Evolutionary conservation across 2,888 invertebrate genomes (phyloP).

Genomic region (Acanthosepion pharaonis): DNA sequence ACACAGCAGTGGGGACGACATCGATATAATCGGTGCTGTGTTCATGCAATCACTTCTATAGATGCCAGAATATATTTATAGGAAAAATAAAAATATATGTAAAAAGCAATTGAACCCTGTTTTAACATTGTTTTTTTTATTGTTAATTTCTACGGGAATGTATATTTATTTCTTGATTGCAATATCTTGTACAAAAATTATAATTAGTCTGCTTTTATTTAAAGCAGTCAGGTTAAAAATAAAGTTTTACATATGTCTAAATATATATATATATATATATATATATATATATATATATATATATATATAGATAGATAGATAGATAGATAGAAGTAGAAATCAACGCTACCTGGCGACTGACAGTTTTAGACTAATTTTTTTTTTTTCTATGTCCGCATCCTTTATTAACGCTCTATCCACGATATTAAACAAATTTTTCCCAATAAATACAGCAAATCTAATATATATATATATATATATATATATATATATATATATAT

Average conservation of each 20-base stretch:
- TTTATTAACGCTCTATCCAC: too few relatives aligned
- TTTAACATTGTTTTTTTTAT: not conserved
- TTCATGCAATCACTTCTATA: constrained; percentile 33
- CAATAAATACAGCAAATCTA: too few relatives aligned
- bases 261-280: constrained; percentile 24
- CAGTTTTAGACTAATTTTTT: too few relatives aligned
- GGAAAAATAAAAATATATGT: constrained; percentile 33
- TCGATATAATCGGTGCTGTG: not conserved
- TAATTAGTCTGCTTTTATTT: too few relatives aligned
- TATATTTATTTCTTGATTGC: too few relatives aligned
- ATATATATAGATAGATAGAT: not conserved
- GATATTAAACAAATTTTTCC: too few relatives aligned
- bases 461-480: too few relatives aligned
- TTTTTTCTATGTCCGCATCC: too few relatives aligned
- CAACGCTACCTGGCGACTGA: too few relatives aligned
- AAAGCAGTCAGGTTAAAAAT: too few relatives aligned
- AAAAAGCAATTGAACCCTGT: not conserved
- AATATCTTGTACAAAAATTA: too few relatives aligned
- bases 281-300: not conserved
- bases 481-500: too few relatives aligned
- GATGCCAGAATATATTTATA: constrained; percentile 33
- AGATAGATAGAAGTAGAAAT: not conserved
- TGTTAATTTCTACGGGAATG: not conserved
- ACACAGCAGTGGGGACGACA: not conserved
- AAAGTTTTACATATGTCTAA: not conserved